A percentile compares a stretch with the other conserved stretches of the same genome.
phyloP scores from a whole-genome alignment of 2,888 invertebrate species.

The Anthrax anthrax region DNA sequence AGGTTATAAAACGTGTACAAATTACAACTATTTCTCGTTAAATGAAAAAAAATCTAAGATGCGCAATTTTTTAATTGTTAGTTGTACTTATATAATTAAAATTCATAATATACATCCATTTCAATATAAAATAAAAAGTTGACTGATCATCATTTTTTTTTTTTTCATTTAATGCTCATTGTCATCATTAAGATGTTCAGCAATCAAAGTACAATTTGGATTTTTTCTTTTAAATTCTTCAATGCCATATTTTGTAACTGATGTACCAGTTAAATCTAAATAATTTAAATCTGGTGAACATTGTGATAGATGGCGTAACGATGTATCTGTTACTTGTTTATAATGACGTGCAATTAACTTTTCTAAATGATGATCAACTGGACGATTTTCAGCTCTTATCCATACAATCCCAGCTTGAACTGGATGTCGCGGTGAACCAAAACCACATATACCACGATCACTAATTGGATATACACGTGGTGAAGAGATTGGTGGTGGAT shows the following conservation, averaged over 20 bases:
- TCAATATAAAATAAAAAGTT: too few species aligned
- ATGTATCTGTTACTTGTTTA: constrained; percentile 45
- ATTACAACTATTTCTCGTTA: too few species aligned
- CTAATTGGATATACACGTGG: constrained; percentile 18
- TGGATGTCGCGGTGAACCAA: constrained; percentile 26
- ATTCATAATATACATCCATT: too few species aligned
- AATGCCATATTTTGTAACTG: constrained; percentile 46
- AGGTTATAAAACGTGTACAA: too few species aligned
- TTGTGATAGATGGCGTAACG: constrained; percentile 43
- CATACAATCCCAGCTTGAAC: constrained; percentile 29
- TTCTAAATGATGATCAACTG: constrained; percentile 37
- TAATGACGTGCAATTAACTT: constrained; percentile 44
- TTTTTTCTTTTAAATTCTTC: constrained; percentile 43
- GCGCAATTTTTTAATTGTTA: too few species aligned
- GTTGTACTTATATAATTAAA: too few species aligned
- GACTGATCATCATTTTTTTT: too few species aligned
- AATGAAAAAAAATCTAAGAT: too few species aligned
- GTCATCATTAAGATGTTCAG: constrained; percentile 25
- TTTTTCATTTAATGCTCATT: too few species aligned
- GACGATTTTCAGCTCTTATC: constrained; percentile 29
- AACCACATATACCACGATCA: constrained; percentile 30
- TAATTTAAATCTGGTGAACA: constrained; percentile 43
- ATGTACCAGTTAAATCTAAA: constrained; percentile 53
- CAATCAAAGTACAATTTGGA: constrained; percentile 43
- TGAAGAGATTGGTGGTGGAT: constrained; percentile 8